Base-by-base conservation (phyloP, 1,140 invertebrate species). In the Ceratina australensis region DNA sequence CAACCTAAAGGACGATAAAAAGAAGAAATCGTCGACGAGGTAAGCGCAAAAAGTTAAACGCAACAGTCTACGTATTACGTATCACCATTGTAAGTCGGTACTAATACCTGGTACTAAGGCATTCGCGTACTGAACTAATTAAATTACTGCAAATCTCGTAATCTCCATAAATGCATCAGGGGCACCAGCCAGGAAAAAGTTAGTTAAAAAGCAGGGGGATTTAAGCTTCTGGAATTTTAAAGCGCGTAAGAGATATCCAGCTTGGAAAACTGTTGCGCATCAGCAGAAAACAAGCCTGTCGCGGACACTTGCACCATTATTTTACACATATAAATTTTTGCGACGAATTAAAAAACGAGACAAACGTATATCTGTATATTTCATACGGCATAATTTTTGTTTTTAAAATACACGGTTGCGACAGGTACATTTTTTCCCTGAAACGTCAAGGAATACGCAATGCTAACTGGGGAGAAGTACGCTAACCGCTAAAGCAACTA, bases 101-200 rank as follows among this genome's bases (percentile, higher is more conserved):
- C 64, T 75, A 75, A 75, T 75, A 20, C 74, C 47, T 56, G 74
- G 5, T 77, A 61, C 66, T 71, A 77, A 56, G 74, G 66, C 74
- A 77, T 63, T 71, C 74, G 74, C 28, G 67, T 71, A 71, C 61
- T 77, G 74, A 20, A 66, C 66, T 77, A 77, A 77, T 77, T 71
- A 77, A 77, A 77, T 71, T 67, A 77, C 67, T 47, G 49, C 52
- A 77, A 77, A 77, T 60, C 74, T 77, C 52, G 26, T 71, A 71
- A 77, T 77, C 57, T 54, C 49, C 47, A 26, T 71, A 77, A 77
- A 77, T 77, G 74, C 57, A 77, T 71, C 71, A 77, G 74, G 42
- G 42, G 56, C 66, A 69, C 69, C 65, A 76, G 74, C 24, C 57
- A 47, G 67, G 67, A 63, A 42, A 71, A 61, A 61, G 56, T 60